These are phyloP conservation scores for Apomyelois bistriatella DNA, from an alignment of 2,888 invertebrate genomes.

Conservation along the genomic window DNA sequence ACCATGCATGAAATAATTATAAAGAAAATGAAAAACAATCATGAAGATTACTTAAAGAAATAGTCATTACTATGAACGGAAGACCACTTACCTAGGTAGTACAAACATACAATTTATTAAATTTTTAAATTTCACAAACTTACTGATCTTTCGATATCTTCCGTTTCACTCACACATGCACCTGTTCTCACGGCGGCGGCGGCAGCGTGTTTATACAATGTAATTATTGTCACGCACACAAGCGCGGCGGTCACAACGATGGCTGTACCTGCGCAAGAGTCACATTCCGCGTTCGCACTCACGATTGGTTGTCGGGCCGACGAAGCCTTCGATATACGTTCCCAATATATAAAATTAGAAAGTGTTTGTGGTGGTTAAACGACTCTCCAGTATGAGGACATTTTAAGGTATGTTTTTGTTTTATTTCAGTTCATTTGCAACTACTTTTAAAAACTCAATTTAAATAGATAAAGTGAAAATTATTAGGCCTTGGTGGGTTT, in stretches of 20 bases:
- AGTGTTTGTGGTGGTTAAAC: constrained; percentile 49
- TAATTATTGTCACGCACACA: constrained; percentile 54
- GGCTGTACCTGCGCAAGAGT: constrained; percentile 72
- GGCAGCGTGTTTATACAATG: constrained; percentile 47
- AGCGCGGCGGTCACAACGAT: constrained; percentile 27
- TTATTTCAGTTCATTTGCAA: background rate
- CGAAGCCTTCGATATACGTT: constrained; percentile 52
- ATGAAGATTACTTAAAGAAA: too few relatives aligned
- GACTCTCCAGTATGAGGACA: constrained; percentile 27
- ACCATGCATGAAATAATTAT: too few relatives aligned
- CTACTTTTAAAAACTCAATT: background rate
- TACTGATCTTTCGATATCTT: background rate
- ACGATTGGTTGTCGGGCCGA: constrained; percentile 63
- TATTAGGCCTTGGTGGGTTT: background rate
- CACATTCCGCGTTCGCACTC: constrained; percentile 71
- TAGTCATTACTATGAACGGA: too few relatives aligned
- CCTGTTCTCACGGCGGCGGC: constrained; percentile 14
- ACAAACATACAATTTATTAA: background rate
- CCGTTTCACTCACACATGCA: constrained; percentile 29
- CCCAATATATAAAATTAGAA: constrained; percentile 57
- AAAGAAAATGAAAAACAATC: too few relatives aligned
- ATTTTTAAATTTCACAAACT: background rate
- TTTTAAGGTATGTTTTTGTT: constrained; percentile 29
- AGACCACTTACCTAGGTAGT: background rate
- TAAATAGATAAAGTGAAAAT: background rate